A percentile compares a stretch with the other conserved stretches of the same genome.
These are phyloP conservation scores for Ips typographus DNA, from an alignment of 1,140 invertebrate species.

Conservation along the genomic window DNA sequence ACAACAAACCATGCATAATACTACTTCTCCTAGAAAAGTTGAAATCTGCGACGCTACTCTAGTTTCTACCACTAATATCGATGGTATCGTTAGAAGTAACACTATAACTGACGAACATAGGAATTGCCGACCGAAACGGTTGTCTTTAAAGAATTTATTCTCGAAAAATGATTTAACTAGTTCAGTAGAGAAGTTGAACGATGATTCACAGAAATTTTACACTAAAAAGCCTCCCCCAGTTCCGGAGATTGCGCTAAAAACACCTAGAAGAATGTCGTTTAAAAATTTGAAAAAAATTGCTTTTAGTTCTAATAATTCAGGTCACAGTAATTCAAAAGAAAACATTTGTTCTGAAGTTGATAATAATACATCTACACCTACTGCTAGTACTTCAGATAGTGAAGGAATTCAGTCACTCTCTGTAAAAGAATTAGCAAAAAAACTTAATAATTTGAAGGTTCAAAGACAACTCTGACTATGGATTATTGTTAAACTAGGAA, in stretches of 20 bases:
- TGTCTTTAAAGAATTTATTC: constrained; percentile 12
- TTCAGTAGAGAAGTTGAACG: too few species aligned
- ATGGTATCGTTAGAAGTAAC: constrained; percentile 58
- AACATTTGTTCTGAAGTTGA: too few species aligned
- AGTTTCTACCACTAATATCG: constrained; percentile 70
- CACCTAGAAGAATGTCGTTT: constrained; percentile 40
- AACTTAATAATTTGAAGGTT: constrained; percentile 30
- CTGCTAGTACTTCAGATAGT: not conserved
- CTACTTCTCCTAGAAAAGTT: constrained; percentile 38
- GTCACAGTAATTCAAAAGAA: too few species aligned
- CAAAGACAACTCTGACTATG: not conserved
- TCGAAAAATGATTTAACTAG: not conserved
- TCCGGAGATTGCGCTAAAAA: constrained; percentile 4
- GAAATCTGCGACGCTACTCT: constrained; percentile 67
- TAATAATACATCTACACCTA: too few species aligned
- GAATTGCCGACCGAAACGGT: not conserved
- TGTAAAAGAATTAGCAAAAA: constrained; percentile 46
- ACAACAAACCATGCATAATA: constrained; percentile 23
- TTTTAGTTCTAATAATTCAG: constrained; percentile 46
- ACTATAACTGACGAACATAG: constrained; percentile 34
- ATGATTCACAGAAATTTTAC: not conserved
- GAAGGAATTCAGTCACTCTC: constrained; percentile 16
- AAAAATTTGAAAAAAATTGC: constrained; percentile 55
- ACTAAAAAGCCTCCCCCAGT: constrained; percentile 10
- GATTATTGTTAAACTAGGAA: not conserved